Conservation (phyloP, 2,113 vertebrate genomes). For the Myotis davidii region DNA sequence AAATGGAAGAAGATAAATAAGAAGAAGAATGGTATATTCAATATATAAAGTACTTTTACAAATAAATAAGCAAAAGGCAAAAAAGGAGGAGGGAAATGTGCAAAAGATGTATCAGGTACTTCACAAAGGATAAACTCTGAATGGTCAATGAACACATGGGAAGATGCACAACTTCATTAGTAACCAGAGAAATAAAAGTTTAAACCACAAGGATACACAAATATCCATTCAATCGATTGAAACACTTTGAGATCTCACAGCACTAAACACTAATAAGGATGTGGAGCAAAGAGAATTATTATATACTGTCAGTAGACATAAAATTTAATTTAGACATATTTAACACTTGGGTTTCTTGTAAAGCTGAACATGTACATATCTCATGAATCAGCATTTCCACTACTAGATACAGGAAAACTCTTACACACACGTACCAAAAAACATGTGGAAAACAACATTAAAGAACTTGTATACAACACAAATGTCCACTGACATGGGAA, state of each 20-base stretch:
- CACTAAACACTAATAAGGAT: background rate
- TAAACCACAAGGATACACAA: background rate
- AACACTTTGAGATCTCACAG: background rate
- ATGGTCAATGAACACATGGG: background rate
- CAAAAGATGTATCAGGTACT: background rate
- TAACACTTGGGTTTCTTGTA: background rate
- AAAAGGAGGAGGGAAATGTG: no score
- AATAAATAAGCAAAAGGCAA: slow-evolving; percentile 27
- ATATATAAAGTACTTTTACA: background rate
- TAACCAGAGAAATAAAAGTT: slow-evolving; percentile 29
- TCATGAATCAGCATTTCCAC: background rate
- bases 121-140: background rate
- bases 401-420: background rate
- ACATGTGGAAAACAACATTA: background rate
- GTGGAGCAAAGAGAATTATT: background rate
- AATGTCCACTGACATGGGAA: background rate
- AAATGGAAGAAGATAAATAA: background rate
- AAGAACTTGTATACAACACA: background rate
- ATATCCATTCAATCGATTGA: background rate
- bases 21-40: background rate
- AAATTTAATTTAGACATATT: background rate
- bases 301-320: background rate
- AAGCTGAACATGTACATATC: background rate
- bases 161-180: background rate
- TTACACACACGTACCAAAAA: background rate